Conservation (phyloP, 2,888 invertebrate species). For the Toxonevra muliebris region DNA sequence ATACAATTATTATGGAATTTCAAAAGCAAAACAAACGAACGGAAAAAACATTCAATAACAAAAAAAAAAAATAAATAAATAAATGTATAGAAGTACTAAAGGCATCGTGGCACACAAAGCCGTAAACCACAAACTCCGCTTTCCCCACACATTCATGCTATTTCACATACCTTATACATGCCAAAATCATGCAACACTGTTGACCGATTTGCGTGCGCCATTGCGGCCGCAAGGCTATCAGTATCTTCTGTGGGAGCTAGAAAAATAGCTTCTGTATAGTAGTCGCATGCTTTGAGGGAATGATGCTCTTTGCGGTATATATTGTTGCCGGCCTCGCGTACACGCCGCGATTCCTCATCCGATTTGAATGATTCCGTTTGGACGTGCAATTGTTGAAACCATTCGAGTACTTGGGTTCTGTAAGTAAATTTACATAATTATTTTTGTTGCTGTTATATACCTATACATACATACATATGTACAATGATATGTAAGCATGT, state of each 20-base stretch:
- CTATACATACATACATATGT: too few species aligned
- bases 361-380: conserved; percentile 50
- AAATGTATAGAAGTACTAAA: background rate
- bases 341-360: conserved; percentile 50
- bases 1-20: background rate
- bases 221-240: conserved; percentile 49
- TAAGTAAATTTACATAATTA: conserved; percentile 1
- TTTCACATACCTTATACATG: conserved; percentile 48
- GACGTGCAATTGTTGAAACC: conserved; percentile 52
- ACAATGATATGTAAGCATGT: too few species aligned
- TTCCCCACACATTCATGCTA: background rate
- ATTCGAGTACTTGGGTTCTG: conserved; percentile 51
- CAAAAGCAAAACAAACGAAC: background rate
- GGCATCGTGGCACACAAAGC: background rate
- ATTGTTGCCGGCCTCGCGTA: conserved; percentile 51
- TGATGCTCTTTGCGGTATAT: conserved; percentile 51
- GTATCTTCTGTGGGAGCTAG: conserved; percentile 47
- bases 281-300: conserved; percentile 50
- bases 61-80: background rate
- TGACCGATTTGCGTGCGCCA: conserved; percentile 52
- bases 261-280: conserved; percentile 52
- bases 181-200: conserved; percentile 50
- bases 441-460: background rate
- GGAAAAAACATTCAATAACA: background rate
- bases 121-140: background rate